A percentile compares a stretch with the other conserved stretches of the same genome.
phyloP scores from a whole-genome alignment of 2,888 invertebrate species.

The Mycalesis mineus region DNA sequence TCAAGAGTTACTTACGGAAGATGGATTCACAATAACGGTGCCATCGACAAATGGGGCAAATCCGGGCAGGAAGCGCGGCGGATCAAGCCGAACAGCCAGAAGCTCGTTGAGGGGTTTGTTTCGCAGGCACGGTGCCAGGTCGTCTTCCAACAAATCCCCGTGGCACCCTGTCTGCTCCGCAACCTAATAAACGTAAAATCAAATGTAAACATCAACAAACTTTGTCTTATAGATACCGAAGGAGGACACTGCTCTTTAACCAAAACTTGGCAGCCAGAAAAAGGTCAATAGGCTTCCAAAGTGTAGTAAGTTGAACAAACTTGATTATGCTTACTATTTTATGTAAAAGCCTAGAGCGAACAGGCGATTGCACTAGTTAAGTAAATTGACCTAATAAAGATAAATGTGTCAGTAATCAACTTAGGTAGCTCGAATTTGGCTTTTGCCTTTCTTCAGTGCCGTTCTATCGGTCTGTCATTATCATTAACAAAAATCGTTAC shows the following conservation, averaged over 20 bases:
- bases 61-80: conserved; percentile 89
- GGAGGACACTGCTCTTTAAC: background rate
- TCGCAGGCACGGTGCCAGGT: conserved; percentile 90
- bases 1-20: conserved; percentile 63
- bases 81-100: conserved; percentile 85
- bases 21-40: conserved; percentile 85
- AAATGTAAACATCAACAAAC: conserved; percentile 13
- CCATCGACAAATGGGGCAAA: conserved; percentile 98
- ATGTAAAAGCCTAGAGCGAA: background rate
- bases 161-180: conserved; percentile 91
- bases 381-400: background rate
- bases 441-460: too few relatives aligned
- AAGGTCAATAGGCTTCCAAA: conserved; percentile 1
- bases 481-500: too few relatives aligned
- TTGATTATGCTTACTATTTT: background rate
- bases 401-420: too few relatives aligned
- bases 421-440: too few relatives aligned
- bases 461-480: too few relatives aligned
- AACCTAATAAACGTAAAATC: conserved; percentile 65
- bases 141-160: conserved; percentile 88
- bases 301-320: too few relatives aligned
- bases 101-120: conserved; percentile 86
- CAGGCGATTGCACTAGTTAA: background rate
- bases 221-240: conserved; percentile 6
- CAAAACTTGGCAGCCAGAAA: conserved; percentile 3